phyloP scores from a whole-genome alignment of 2,113 vertebrate species.

The Tursiops truncatus region DNA sequence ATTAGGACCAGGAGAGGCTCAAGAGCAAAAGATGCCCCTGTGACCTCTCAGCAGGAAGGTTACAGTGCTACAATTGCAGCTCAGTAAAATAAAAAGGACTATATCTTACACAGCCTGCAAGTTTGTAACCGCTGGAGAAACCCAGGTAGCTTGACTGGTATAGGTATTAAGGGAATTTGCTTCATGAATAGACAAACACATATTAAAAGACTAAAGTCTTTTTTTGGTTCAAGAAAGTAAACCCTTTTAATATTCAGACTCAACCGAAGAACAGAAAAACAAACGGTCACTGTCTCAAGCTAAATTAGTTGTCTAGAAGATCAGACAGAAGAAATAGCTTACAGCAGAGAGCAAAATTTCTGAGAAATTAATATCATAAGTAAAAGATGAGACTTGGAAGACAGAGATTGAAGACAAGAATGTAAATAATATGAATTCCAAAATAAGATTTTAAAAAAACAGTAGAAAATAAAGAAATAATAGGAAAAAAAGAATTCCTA shows the following conservation, averaged over 20 bases:
- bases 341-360: neutral
- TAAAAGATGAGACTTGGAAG: neutral
- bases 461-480: neutral
- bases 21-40: neutral
- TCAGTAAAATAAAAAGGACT: neutral
- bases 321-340: neutral
- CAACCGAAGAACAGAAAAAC: neutral
- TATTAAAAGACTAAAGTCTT: neutral
- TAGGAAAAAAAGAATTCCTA: neutral
- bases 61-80: neutral
- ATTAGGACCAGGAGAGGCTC: neutral
- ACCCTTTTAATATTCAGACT: neutral
- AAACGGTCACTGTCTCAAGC: neutral
- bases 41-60: neutral
- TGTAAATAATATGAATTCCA: neutral
- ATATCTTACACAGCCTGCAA: neutral
- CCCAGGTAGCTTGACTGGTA: neutral
- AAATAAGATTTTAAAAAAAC: neutral
- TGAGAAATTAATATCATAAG: neutral
- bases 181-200: neutral
- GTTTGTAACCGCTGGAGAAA: neutral
- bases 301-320: neutral
- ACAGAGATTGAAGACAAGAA: neutral
- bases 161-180: neutral
- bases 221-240: neutral